These are phyloP conservation scores for Anoncus sp. DNA, from an alignment of 2,888 invertebrate genomes.

Conservation along the genomic window DNA sequence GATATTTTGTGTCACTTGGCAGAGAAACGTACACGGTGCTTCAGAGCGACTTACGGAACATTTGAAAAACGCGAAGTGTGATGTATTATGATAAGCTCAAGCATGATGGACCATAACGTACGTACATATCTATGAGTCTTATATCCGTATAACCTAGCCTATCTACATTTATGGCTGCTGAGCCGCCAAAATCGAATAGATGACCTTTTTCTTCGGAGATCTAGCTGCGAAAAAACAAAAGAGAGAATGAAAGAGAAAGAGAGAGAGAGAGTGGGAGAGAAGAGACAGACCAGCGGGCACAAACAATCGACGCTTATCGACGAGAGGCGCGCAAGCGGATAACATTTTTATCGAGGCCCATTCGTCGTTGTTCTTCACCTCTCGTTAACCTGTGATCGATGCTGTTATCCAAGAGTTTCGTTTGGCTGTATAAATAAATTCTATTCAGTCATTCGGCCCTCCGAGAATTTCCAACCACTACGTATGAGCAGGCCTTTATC, in stretches of 20 bases:
- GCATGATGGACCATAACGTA: conserved; percentile 33
- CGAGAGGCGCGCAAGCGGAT: conserved; percentile 38
- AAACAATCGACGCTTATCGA: conserved; percentile 58
- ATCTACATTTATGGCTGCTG: conserved; percentile 61
- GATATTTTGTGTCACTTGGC: conserved; percentile 27
- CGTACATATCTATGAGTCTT: conserved; percentile 42
- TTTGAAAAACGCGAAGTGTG: conserved; percentile 19
- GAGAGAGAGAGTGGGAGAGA: conserved; percentile 43
- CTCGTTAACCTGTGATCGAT: conserved; percentile 15
- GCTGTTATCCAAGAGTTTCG: background rate
- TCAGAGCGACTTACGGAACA: conserved; percentile 29
- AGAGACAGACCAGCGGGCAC: conserved; percentile 16
- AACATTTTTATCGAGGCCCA: conserved; percentile 55
- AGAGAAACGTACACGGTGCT: conserved; percentile 10
- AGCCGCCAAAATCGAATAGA: conserved; percentile 44
- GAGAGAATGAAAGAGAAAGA: conserved; percentile 24
- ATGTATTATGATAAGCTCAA: conserved; percentile 23
- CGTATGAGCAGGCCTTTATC: conserved; percentile 1
- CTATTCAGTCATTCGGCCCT: background rate
- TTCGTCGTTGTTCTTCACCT: conserved; percentile 36
- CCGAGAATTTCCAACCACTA: background rate
- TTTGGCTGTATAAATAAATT: conserved; percentile 13
- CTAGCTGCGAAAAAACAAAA: conserved; percentile 22
- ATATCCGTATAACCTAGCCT: conserved; percentile 42
- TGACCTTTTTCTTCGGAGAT: conserved; percentile 20